phyloP scores from a whole-genome alignment of 2,113 vertebrate genomes.

The Chunga burmeisteri region DNA sequence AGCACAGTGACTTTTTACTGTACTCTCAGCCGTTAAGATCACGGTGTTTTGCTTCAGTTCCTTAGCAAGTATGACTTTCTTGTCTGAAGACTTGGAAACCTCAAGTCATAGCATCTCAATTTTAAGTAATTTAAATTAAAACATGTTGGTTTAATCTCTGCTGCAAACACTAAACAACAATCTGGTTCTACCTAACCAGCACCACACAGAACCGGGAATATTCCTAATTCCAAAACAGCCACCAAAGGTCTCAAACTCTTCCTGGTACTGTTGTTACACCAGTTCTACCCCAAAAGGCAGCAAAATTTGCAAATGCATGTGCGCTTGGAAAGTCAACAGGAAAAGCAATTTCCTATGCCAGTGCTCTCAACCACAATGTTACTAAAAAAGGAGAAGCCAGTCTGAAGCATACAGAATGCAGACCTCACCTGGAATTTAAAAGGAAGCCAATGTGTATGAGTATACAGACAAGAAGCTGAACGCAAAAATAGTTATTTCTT shows the following conservation, averaged over 20 bases:
- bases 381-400: constrained; percentile 8
- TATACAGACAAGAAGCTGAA: not conserved
- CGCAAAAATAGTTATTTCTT: not conserved
- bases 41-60: not conserved
- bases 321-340: not conserved
- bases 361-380: not conserved
- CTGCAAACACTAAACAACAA: not conserved
- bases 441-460: not conserved
- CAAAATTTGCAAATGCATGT: not conserved
- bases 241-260: not conserved
- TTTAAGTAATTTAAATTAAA: not conserved
- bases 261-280: not conserved
- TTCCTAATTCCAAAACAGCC: not conserved
- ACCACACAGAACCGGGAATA: not conserved
- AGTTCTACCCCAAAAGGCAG: not conserved
- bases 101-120: not conserved
- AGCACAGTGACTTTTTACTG: not conserved
- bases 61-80: not conserved
- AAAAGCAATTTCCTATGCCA: constrained; percentile 17
- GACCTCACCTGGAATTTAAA: constrained; percentile 7
- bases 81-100: not conserved
- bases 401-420: not conserved
- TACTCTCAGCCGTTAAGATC: not conserved
- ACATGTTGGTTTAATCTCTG: not conserved
- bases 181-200: not conserved